Conservation (phyloP, 1,140 invertebrate species). For the Drosophila orena region DNA sequence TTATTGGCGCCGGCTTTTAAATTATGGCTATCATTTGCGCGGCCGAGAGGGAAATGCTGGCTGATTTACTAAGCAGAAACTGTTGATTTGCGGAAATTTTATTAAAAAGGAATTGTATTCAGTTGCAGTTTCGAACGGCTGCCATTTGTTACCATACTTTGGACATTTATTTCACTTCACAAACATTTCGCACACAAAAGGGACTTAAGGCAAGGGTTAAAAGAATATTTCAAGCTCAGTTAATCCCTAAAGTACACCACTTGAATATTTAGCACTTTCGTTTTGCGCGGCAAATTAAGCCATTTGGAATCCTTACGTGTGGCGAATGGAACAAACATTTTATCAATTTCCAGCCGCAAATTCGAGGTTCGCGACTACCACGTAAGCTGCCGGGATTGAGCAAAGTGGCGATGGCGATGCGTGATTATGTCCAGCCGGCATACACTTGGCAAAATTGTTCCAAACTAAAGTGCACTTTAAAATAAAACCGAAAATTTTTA, state of each 20-base stretch:
- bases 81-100: conserved; percentile 18
- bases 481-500: too few relatives aligned
- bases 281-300: conserved; percentile 40
- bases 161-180: neutral
- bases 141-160: neutral
- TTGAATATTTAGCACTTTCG: conserved; percentile 1
- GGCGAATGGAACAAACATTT: conserved; percentile 44
- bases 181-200: too few relatives aligned
- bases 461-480: neutral
- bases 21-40: conserved; percentile 13
- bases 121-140: neutral
- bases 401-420: conserved; percentile 60
- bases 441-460: neutral
- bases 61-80: conserved; percentile 18
- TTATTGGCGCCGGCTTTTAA: conserved; percentile 5
- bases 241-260: neutral
- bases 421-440: conserved; percentile 47
- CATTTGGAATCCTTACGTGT: conserved; percentile 54
- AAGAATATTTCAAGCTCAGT: neutral
- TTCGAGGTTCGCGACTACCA: conserved; percentile 21
- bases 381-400: conserved; percentile 68
- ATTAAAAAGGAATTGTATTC: neutral
- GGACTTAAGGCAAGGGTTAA: neutral
- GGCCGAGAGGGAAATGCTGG: conserved; percentile 19
- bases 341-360: conserved; percentile 62